These are phyloP conservation scores for Drosophila peninsularis DNA, from an alignment of 2,888 invertebrate genomes.

Conservation along the genomic window DNA sequence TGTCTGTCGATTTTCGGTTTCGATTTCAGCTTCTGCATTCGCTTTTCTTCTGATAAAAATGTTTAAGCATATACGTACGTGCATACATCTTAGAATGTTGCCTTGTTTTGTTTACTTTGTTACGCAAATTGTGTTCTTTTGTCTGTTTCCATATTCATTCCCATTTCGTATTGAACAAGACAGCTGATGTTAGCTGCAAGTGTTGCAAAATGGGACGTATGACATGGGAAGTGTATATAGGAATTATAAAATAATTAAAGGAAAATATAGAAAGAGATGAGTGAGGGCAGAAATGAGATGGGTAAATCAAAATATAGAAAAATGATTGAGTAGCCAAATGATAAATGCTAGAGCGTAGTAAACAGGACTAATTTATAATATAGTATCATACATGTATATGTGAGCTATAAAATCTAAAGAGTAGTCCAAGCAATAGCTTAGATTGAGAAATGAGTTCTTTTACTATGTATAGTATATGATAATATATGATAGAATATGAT, in stretches of 20 bases:
- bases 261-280: not conserved
- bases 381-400: no score
- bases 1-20: slow-evolving; percentile 63
- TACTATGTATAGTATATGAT: no score
- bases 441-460: no score
- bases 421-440: no score
- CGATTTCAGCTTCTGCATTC: slow-evolving; percentile 61
- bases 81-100: slow-evolving; percentile 1
- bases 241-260: not conserved
- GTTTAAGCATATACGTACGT: slow-evolving; percentile 5
- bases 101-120: slow-evolving; percentile 50
- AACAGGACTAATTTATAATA: no score
- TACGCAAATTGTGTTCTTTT: slow-evolving; percentile 43
- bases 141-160: slow-evolving; percentile 31
- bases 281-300: not conserved
- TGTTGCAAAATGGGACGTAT: no score
- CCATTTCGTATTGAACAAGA: not conserved
- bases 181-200: not conserved
- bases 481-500: no score
- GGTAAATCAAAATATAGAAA: not conserved
- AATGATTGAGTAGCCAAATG: no score
- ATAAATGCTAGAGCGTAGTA: no score
- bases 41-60: slow-evolving; percentile 8
- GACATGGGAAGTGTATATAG: not conserved
- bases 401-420: no score